A percentile compares a stretch with the other conserved stretches of the same genome.
phyloP scores from a whole-genome alignment of 2,888 invertebrate genomes.

The Thalpophila matura region DNA sequence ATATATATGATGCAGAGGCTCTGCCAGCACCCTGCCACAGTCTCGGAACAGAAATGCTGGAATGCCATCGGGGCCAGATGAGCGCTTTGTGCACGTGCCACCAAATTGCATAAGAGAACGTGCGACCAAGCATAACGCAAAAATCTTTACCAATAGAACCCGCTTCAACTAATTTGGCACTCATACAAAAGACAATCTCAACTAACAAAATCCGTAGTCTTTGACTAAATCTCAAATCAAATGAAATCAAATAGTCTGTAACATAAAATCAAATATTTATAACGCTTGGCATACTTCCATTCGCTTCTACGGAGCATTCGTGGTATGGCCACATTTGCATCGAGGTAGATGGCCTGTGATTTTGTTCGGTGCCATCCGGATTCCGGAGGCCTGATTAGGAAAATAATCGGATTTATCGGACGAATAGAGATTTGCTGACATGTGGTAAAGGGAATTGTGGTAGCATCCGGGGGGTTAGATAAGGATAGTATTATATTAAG shows the following conservation, averaged over 20 bases:
- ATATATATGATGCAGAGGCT: no score
- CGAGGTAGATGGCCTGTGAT: conserved; percentile 50
- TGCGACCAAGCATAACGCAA: conserved; percentile 22
- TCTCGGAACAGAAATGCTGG: no score
- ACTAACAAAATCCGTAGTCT: conserved; percentile 48
- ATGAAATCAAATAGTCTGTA: conserved; percentile 69
- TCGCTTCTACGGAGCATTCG: conserved; percentile 46
- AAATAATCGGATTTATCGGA: conserved; percentile 46
- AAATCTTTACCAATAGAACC: conserved; percentile 6
- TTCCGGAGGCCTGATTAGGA: conserved; percentile 41
- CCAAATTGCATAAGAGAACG: conserved; percentile 34
- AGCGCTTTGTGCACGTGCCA: conserved; percentile 13
- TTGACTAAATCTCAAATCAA: conserved; percentile 61
- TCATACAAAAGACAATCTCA: conserved; percentile 54
- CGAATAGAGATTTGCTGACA: conserved; percentile 23
- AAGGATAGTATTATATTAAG: background rate
- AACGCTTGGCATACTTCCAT: conserved; percentile 75
- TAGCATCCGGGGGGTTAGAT: background rate
- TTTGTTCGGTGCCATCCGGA: conserved; percentile 33
- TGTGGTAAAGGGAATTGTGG: conserved; percentile 18
- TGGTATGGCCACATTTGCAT: conserved; percentile 57
- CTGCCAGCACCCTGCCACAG: no score
- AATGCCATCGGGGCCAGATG: no score
- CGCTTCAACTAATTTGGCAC: conserved; percentile 58
- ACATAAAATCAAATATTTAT: conserved; percentile 78